Evolutionary conservation across 2,797 vertebrate species (phyloP).

Genomic region (Artibeus jamaicensis): DNA sequence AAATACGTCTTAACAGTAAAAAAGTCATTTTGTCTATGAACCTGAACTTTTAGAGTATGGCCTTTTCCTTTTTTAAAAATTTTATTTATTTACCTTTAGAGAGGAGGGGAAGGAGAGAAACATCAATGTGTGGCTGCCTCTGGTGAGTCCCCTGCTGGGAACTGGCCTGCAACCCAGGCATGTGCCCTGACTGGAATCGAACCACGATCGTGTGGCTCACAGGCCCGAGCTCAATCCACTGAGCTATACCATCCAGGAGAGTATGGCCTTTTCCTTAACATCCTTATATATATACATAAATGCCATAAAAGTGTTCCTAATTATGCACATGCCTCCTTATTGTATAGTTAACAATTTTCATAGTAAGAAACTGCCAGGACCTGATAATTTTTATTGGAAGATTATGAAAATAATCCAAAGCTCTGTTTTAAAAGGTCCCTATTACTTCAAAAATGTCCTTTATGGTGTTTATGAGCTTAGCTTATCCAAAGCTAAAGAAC

Average conservation of each 20-base stretch:
- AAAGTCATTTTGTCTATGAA: conserved; percentile 14
- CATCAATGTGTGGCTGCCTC: no score
- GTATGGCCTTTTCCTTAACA: not conserved
- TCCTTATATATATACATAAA: not conserved
- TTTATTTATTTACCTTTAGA: no score
- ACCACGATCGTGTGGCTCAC: no score
- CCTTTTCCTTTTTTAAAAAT: no score
- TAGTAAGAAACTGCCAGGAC: not conserved
- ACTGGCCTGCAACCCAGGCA: no score
- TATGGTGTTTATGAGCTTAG: not conserved
- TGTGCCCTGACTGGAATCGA: no score
- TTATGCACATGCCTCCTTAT: not conserved
- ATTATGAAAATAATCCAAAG: not conserved
- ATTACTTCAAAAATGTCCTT: not conserved
- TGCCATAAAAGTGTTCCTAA: not conserved
- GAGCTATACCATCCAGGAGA: no score
- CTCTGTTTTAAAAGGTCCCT: not conserved
- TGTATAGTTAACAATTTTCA: not conserved
- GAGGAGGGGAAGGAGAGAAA: no score
- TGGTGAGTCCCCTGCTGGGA: no score
- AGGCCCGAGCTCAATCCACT: no score
- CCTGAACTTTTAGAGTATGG: not conserved
- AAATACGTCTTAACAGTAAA: not conserved
- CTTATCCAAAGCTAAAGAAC: not conserved
- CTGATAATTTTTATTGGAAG: not conserved